phyloP scores from a whole-genome alignment of 2,888 invertebrate species.

The Thymelicus acteon region DNA sequence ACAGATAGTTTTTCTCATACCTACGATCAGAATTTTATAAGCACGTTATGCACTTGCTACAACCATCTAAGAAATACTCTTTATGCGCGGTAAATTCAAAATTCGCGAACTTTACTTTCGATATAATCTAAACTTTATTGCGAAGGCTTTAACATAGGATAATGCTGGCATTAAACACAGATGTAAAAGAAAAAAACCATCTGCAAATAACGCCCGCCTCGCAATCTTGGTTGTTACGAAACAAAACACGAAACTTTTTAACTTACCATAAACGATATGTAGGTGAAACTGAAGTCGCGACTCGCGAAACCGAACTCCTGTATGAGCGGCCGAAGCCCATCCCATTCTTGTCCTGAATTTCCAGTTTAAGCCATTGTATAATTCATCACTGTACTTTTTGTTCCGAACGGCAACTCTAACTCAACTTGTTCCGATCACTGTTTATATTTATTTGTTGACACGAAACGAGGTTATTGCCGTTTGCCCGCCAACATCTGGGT shows the following conservation, averaged over 20 bases:
- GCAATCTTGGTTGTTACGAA: slow-evolving; percentile 71
- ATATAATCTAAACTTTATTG: neutral
- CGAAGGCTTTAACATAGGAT: slow-evolving; percentile 20
- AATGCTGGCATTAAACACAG: slow-evolving; percentile 36
- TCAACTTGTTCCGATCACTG: slow-evolving; percentile 71
- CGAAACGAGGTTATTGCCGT: slow-evolving; percentile 75
- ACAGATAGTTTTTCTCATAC: slow-evolving; percentile 31
- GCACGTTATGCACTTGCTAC: neutral
- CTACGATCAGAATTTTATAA: slow-evolving; percentile 27
- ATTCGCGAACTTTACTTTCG: slow-evolving; percentile 15
- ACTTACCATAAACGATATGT: slow-evolving; percentile 82
- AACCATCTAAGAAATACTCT: neutral
- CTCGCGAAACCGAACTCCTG: slow-evolving; percentile 68
- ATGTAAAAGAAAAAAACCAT: slow-evolving; percentile 40
- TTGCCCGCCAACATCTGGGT: slow-evolving; percentile 69
- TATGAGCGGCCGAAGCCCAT: slow-evolving; percentile 68
- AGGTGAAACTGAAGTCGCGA: slow-evolving; percentile 75
- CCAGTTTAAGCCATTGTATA: slow-evolving; percentile 77
- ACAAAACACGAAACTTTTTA: slow-evolving; percentile 75
- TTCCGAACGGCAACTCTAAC: slow-evolving; percentile 56
- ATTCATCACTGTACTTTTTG: slow-evolving; percentile 72
- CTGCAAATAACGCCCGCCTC: slow-evolving; percentile 42
- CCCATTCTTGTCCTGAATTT: slow-evolving; percentile 74
- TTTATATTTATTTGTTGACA: slow-evolving; percentile 81
- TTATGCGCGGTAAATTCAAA: slow-evolving; percentile 32